Evolutionary conservation across 2,888 invertebrate genomes (phyloP), one percentile per base, ranked within the genome.

Genomic region (Andrena fulva): DNA sequence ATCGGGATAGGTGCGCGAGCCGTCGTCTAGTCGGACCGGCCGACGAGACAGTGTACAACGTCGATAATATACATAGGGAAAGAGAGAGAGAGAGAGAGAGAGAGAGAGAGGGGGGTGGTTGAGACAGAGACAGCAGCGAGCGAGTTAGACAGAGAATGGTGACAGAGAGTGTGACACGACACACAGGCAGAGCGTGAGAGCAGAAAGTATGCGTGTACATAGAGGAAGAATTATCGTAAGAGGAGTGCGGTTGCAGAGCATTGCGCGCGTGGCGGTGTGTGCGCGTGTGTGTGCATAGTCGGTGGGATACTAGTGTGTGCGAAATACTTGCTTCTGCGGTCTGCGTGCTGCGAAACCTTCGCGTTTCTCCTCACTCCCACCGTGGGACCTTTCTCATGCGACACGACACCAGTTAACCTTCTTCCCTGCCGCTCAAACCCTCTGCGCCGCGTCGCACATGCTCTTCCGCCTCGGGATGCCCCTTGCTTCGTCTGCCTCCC

Each of bases 281-380:
- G 33, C 7, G 33, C 2, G 35, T 10, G 35, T 42, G 42, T 27
- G 54, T 27, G 64, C 77, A 54, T 62, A 20, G 42, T 54, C 27
- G 24, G 31, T 5, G 60, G 31, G 33, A 29, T 63, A 20, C 29
- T 42, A 42, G 24, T 62, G 60, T 67, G 67, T 67, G 72, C 54
- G 27, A 27, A 70, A 84, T 85, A 85, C 84, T 85, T 85, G 84
- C 84, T 85, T 85, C 79, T 71, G 27, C 67, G 77, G 27, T 59
- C 80, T 75, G 81, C 33, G 52, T 29, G 70, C 68, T 71, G 82
- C 68, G 52, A 60, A 48, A 79, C 29, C 54, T 33, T 68, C 63
- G 24, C n/a, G 12, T 24, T 72, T 72, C 74, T 59, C 73, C 35
- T 35, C 10, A 48, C 68, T 69, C 69, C 33, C 50, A 70, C 79